Percentiles rank a stretch among this genome's conserved stretches.
phyloP scores from a whole-genome alignment of 2,113 vertebrate species.

The Sapajus apella region DNA sequence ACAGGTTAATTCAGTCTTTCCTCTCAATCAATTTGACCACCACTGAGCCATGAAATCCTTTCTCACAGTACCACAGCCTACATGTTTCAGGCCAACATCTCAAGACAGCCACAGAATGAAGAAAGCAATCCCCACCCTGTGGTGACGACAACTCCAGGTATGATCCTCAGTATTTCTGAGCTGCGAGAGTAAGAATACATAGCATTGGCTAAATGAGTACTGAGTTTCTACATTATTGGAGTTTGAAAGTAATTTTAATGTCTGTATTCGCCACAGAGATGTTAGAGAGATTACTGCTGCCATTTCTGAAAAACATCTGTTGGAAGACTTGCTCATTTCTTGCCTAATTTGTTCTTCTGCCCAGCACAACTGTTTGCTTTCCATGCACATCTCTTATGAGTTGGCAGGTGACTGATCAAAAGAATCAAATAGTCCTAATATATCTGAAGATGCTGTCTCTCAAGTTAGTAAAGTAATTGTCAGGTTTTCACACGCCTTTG shows the following conservation, averaged over 20 bases:
- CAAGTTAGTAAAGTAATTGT: conserved; percentile 55
- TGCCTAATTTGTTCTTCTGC: not conserved
- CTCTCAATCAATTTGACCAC: not conserved
- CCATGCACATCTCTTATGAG: not conserved
- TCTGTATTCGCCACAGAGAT: not conserved
- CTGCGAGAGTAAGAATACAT: not conserved
- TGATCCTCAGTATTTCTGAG: not conserved
- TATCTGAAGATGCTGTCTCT: not conserved
- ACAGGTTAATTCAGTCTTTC: not conserved
- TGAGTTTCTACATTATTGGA: not conserved
- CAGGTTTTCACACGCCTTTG: conserved; percentile 43
- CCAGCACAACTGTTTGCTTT: not conserved
- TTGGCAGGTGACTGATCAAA: conserved; percentile 41
- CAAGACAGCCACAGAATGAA: not conserved
- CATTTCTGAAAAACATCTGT: not conserved
- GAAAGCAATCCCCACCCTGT: not conserved
- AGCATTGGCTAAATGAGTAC: not conserved
- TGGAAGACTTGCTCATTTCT: conserved; percentile 30
- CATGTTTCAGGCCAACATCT: not conserved
- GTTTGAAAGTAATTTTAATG: not conserved
- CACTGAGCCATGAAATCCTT: not conserved
- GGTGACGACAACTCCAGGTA: not conserved
- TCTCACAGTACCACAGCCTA: not conserved
- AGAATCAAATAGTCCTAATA: not conserved
- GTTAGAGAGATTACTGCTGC: not conserved